Base-by-base conservation (phyloP, 2,113 vertebrate species). In the Paracanthobrama guichenoti region DNA sequence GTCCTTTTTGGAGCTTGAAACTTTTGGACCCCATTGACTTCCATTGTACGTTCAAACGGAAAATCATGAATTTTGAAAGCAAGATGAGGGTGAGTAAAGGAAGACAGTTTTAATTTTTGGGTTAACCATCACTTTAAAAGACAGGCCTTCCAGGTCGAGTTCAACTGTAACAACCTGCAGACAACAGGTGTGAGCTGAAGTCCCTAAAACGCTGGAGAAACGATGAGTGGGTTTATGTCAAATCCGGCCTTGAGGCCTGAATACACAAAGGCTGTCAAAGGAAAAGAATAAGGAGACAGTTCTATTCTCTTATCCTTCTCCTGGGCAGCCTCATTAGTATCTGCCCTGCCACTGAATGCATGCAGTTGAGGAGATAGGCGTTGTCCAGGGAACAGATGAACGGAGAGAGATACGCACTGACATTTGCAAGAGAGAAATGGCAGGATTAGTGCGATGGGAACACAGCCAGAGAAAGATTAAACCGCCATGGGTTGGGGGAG, bases 261-360 rank as follows among this genome's bases (percentile, higher is more conserved):
- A 80, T 9, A 50, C 18, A 62, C 55, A 64, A 60, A 11, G 69
- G 10, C 28, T 64, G 67, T 73, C 53, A 77, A 24, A 62, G 55
- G 48, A 46, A 80, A 79, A 75, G 82, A 67, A 87, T 73, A 78
- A 84, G 69, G 50, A 67, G 55, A 60, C 4, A 53, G 81, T 44
- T 71, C 24, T 18, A 53, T 74, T 84, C 86, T 87, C 39, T 76
- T 53, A 73, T 35, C 42, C 59, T 24, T 82, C 86, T 87, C 84
- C 75, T 74, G 67, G 80, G 80, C 26, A 82, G 14, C 82, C 80
- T 87, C 67, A 87, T 87, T 85, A 85, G 67, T 81, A 82, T 79
- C 83, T 82, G 73, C 44, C 79, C 53, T 57, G 82, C 69, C 60
- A 48, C 78, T 82, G 79, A 64, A 59, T 59, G 79, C 18, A 73